Evolutionary conservation across 2,888 invertebrate species (phyloP), one percentile per base, ranked within the genome.

Genomic region (Seira musarum): DNA sequence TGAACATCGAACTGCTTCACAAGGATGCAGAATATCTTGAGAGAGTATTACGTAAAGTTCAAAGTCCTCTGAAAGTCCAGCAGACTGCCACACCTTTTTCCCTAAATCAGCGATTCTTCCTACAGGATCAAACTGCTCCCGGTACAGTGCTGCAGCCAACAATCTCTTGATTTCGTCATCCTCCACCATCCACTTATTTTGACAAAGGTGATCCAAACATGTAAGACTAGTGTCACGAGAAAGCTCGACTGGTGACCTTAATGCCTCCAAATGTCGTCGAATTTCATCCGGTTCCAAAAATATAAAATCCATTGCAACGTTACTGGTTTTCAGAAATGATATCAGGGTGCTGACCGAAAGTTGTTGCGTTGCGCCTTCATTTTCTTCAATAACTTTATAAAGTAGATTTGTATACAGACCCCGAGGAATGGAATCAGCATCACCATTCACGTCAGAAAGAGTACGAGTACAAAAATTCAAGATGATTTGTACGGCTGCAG

Each of bases 1-100:
- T 1, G 97, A 94, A 84, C 93, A 92, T 88, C 98, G 95, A 69
- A 98, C 92, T 71, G 94, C 93, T 87, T 94, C 93, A 66, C 95
- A 93, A 0, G 94, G 93, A 89, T 96, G 95, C 85, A 94, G 93
- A 53, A 95, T 91, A 88, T 96, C 67, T 30, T 82, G 72, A 49
- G 30, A 35, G 40, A 81, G 64, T 66, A 67, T 70, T 53, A 25
- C 19, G 66, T 82, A 64, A 67, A 78, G 35, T 72, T 70, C 63
- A 83, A 72, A 70, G 13, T 80, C 68, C n/a, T 72, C 76, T 2
- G 75, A 60, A 49, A 80, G 60, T 21, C 35, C 19, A 15, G 72
- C 64, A 15, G 69, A 10, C 35, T 63, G 35, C 83, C 83, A 84
- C 22, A 80, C 65, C 8, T 80, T 83, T 24, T 73, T 78, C 3